phyloP scores from a whole-genome alignment of 2,797 vertebrate genomes.

The Smutsia gigantea region DNA sequence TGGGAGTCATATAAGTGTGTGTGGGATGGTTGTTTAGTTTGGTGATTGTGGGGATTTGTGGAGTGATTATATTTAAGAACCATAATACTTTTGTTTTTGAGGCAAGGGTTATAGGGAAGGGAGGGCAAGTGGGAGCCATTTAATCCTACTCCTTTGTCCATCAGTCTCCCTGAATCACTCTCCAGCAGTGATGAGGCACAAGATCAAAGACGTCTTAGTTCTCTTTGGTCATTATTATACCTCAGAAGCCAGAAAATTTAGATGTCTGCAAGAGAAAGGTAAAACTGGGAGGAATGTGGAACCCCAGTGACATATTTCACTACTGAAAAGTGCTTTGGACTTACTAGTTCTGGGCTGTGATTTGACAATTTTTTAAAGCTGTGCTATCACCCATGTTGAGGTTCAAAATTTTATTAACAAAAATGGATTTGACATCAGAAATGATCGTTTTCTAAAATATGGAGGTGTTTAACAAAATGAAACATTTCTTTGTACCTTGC shows the following conservation, averaged over 20 bases:
- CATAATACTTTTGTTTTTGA: background rate
- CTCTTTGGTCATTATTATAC: background rate
- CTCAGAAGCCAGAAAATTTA: background rate
- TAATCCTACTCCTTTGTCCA: background rate
- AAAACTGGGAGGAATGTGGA: background rate
- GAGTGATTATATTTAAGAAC: conserved; percentile 14
- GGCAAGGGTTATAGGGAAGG: background rate
- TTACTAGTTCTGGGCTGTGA: background rate
- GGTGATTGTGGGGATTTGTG: background rate
- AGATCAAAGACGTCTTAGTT: background rate
- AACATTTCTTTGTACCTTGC: background rate
- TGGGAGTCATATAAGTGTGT: background rate
- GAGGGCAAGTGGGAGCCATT: background rate
- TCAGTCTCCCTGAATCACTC: background rate
- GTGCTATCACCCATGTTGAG: background rate
- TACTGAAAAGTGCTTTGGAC: background rate
- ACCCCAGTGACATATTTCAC: background rate
- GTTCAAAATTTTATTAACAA: conserved; percentile 10
- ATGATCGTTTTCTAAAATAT: conserved; percentile 29
- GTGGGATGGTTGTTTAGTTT: background rate
- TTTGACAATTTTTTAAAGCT: background rate
- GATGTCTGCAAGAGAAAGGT: background rate
- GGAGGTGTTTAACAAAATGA: background rate
- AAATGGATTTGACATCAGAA: background rate
- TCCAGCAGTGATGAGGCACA: background rate